Base-by-base conservation (phyloP, 2,888 invertebrate genomes). In the Nomada fucata region DNA sequence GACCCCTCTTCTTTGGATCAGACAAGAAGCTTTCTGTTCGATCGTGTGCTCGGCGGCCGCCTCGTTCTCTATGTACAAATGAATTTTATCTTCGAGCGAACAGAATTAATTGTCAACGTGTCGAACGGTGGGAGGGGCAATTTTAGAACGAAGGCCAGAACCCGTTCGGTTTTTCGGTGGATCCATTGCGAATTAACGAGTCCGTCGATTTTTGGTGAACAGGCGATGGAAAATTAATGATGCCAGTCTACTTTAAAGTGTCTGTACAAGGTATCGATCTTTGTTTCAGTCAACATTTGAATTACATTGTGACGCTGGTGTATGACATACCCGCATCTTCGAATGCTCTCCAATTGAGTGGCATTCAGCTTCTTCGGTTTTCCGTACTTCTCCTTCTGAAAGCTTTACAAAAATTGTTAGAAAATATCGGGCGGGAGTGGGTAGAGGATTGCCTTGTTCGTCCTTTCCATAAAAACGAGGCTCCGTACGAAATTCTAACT, bases 371-470 rank as follows among this genome's bases (percentile, higher is more conserved):
- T 96, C 96, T 96, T 96, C 94, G 96, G 96, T 95, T 96, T 96
- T 94, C 96, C 96, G 95, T 96, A 96, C 94, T 97, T 97, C 96
- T 97, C 97, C 96, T 97, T 97, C 95, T 97, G 97, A 96, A 95
- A 96, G 96, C 96, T 97, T 97, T 95, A 96, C 95, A 95, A 94
- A 95, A 95, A 95, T 91, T 84, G 90, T 92, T 91, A 92, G 84
- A 90, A 76, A 63, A 79, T 82, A 85, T 83, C 67, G 82, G 82
- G 79, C 42, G 82, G 23, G 50, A 47, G 26, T 20, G 36, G 29
- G 23, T 13, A 47, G 20, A n/a, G n/a, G 55, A 20, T 55, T 44
- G 23, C 47, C 55, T 29, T 60, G 36, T n/a, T 67, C 20, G 15
- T 52, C 23, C 44, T 44, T 52, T 52, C 20, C 36, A 36, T 36